Evolutionary conservation across 2,797 vertebrate genomes (phyloP), one percentile per base, ranked within the genome.

Genomic region (Enteromius thamalakanensis): DNA sequence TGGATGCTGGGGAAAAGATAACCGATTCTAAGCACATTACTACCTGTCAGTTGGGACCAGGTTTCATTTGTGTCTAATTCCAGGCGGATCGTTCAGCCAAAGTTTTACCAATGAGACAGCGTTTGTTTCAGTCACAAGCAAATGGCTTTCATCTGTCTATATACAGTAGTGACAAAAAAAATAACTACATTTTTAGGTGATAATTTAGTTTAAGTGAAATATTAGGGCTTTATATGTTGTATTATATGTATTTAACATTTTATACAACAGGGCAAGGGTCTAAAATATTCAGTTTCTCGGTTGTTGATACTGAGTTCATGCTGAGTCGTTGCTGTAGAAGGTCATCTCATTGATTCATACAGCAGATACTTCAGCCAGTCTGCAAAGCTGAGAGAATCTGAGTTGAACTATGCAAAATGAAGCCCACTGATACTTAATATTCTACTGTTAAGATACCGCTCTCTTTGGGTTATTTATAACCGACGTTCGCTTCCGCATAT

Each of bases 341-440:
- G 93, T 93, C 92, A 92, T 92, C 90, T 93, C 92, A 90, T 92
- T 92, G 91, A 93, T 92, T 91, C 89, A 92, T 92, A 29, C 64
- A 60, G 70, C 15, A 91, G 92, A 92, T 93, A 89, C 91, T 91
- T 92, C 90, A 83, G 84, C 87, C 88, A 89, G 92, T 92, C 93
- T 91, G 91, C 65, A 80, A 87, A 86, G 78, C 74, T 90, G 85
- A 53, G 76, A 79, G 83, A 81, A 76, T 62, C 87, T 89, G 89
- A 17, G 32, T 70, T 70, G 65, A 74, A 37, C 40, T 40, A 65
- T 79, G 82, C 71, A 80, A 80, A 81, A 29, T 76, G 45, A 79
- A 84, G 47, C 53, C 65, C 26, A 26, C 64, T 75, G 21, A 26
- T 67, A 26, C 23, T 70, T 55, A 68, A 14, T 29, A 40, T 51